Base-by-base conservation (phyloP, 2,797 vertebrate species). In the Brachyrhaphis roseni region DNA sequence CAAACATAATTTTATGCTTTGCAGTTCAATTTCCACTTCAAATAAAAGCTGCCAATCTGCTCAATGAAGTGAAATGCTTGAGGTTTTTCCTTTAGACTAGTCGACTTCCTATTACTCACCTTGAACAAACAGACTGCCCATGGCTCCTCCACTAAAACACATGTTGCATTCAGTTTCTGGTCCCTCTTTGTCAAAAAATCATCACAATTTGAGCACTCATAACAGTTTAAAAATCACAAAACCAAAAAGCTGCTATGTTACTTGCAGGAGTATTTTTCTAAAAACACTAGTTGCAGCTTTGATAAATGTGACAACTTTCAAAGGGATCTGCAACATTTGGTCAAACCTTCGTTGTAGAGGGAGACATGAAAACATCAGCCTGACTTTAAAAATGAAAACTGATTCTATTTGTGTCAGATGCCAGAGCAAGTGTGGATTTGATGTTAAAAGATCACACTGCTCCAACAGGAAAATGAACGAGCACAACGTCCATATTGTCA, bases 161-260 rank as follows among this genome's bases (percentile, higher is more conserved):
- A 53, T 28, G 47, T 47, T 49, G 31, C 3, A 71, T 59, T 75
- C 1, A n/a, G 72, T 84, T 36, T 8, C 59, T 64, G 31, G 28
- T 64, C 59, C 31, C 16, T 36, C 80, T 82, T 46, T 8, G 72
- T 74, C 75, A 80, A 59, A 74, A 70, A 76, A 83, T 84, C 68
- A 28, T 71, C 78, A 57, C 84, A 68, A 71, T 84, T 78, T 76
- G 83, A 86, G 78, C 81, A 76, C 85, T 80, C 49, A 77, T 82
- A 74, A 59, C 78, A 55, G 43, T 77, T n/a, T 55, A n/a, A 70
- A 68, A 76, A 45, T 20, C 82, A 79, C 80, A 84, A 89, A 79
- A 81, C 55, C 64, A 76, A 59, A 82, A 72, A 51, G 23, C 51
- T 28, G 8, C 23, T 20, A 1, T 1, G 20, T 70, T 79, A 62